Evolutionary conservation across 2,888 invertebrate genomes (phyloP).

Genomic region (Papilio gigon): DNA sequence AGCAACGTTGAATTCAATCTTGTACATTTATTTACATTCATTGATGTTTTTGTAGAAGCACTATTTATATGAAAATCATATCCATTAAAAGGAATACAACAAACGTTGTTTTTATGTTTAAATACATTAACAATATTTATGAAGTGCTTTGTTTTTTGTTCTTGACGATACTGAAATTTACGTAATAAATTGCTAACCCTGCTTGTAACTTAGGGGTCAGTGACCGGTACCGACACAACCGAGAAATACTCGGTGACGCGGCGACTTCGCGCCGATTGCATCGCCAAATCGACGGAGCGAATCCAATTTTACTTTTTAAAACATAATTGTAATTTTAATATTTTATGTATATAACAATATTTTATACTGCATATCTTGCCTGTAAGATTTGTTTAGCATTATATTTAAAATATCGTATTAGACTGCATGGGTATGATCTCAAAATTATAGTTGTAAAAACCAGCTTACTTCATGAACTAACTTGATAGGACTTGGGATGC

Average conservation of each 20-base stretch:
- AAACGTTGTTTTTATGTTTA: no score
- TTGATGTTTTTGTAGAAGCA: no score
- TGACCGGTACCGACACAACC: slow-evolving; percentile 66
- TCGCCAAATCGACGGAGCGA: slow-evolving; percentile 55
- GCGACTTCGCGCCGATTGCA: slow-evolving; percentile 63
- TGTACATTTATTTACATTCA: neutral
- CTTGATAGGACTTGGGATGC: neutral
- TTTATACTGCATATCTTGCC: neutral
- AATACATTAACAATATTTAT: no score
- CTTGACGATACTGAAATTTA: neutral
- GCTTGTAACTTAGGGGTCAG: slow-evolving; percentile 64
- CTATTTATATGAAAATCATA: no score
- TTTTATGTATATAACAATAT: slow-evolving; percentile 3
- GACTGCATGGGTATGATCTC: neutral
- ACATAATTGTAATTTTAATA: neutral
- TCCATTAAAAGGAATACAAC: no score
- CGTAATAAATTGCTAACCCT: slow-evolving; percentile 24
- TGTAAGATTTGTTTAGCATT: neutral
- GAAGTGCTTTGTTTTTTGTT: no score
- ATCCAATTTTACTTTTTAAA: slow-evolving; percentile 40
- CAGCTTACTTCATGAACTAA: neutral
- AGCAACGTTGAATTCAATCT: neutral
- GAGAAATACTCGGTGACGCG: slow-evolving; percentile 56
- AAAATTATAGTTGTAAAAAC: neutral
- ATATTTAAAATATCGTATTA: neutral